Evolutionary conservation across 2,113 vertebrate genomes (phyloP), one percentile per base, ranked within the genome.

Genomic region (Chloebia gouldiae): DNA sequence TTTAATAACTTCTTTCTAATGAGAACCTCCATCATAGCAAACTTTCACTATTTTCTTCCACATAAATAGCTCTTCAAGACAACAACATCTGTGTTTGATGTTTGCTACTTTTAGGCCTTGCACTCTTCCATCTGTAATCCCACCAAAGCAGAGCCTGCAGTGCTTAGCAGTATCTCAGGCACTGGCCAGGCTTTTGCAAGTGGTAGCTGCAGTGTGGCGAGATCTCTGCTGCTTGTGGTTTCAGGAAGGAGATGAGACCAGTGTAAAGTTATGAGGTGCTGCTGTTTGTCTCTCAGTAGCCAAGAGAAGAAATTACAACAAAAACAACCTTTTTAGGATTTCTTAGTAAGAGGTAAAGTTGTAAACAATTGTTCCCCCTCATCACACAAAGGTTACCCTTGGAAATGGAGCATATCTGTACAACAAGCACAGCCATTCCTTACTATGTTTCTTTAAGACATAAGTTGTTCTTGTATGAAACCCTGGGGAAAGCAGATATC

Each of bases 11-110:
- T 93, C 47, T 76, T 64, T 70, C 61, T 54, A 96, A 82, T 0
- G 6, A 76, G 40, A 45, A 86, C 47, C 25, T 63, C 61, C 21
- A 16, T 79, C 50, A 61, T 5, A 80, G 44, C 39, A 85, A 63
- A 87, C 88, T 40, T 82, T 85, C 61, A 81, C 35, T 83, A 33
- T 92, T 86, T 95, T 88, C 79, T 90, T 88, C 69, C 23, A 88
- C 44, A 66, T 40, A 80, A 88, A 83, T 16, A 86, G 24, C 24
- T 83, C 68, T 81, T 78, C 21, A 40, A 40, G 40, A 92, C 3
- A 15, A 78, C 31, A 81, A 68, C 66, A 56, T 15, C 78, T 60
- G 53, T 0, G 0, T 65, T 57, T 77, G 37, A 76, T 0, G 3
- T 35, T 40, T 56, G 27, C 31, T 87, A 1, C 28, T 61, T 92